phyloP scores from a whole-genome alignment of 2,113 vertebrate genomes.

The Pelobates fuscus region DNA sequence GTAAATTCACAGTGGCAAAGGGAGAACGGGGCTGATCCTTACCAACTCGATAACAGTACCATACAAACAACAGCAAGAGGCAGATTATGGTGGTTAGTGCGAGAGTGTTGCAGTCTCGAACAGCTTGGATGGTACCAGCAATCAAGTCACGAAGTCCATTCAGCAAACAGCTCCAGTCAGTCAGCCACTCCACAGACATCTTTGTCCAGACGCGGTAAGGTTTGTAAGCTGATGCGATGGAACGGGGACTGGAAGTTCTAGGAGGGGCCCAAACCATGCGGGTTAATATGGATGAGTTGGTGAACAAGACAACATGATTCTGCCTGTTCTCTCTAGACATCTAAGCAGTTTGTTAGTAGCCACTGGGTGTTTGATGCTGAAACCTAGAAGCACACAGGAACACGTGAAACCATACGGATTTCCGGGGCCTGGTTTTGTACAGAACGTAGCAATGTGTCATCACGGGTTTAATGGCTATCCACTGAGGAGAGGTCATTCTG shows the following conservation, averaged over 20 bases:
- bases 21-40: constrained; percentile 83
- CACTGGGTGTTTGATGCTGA: neutral
- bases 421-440: neutral
- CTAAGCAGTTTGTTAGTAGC: constrained; percentile 45
- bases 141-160: constrained; percentile 86
- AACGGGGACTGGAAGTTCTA: constrained; percentile 58
- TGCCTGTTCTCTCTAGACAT: constrained; percentile 7
- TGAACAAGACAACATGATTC: constrained; percentile 49
- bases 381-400: constrained; percentile 20
- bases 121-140: constrained; percentile 84
- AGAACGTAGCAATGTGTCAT: constrained; percentile 17
- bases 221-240: constrained; percentile 14
- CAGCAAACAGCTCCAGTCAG: constrained; percentile 84
- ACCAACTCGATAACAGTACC: constrained; percentile 98
- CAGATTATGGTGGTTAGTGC: constrained; percentile 79
- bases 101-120: constrained; percentile 85
- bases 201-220: constrained; percentile 23
- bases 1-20: constrained; percentile 65
- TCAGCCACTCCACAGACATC: constrained; percentile 73
- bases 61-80: constrained; percentile 86
- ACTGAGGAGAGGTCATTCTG: neutral
- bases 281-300: neutral
- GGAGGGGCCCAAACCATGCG: constrained; percentile 59
- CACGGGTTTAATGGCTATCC: constrained; percentile 44
- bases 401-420: neutral